Conservation (phyloP, 2,113 vertebrate genomes). For the Triplophysa siluroides region DNA sequence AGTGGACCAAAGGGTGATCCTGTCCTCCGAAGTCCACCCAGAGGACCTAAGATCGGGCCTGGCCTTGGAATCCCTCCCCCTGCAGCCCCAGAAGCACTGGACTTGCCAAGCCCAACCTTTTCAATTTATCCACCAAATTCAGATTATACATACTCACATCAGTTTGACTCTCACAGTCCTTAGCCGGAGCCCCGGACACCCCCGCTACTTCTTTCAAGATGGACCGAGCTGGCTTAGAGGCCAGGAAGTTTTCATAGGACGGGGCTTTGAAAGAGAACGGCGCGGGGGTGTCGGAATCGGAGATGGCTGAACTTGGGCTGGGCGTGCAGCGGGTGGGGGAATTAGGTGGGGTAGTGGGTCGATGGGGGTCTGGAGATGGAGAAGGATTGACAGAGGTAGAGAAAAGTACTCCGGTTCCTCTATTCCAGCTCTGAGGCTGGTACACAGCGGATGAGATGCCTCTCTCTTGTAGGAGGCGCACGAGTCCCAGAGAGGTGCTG, state of each 20-base stretch:
- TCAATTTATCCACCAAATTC: constrained; percentile 95
- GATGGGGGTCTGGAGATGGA: constrained; percentile 74
- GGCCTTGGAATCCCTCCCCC: constrained; percentile 30
- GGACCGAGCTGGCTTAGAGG: constrained; percentile 92
- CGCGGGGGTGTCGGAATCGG: constrained; percentile 62
- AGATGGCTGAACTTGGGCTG: neutral
- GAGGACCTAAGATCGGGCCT: constrained; percentile 72
- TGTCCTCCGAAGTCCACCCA: constrained; percentile 80
- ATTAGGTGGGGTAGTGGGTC: constrained; percentile 86
- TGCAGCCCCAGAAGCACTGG: constrained; percentile 69
- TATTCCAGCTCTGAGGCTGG: constrained; percentile 85
- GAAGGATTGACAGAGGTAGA: constrained; percentile 75
- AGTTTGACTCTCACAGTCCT: constrained; percentile 91
- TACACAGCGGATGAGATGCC: constrained; percentile 96
- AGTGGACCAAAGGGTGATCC: constrained; percentile 81
- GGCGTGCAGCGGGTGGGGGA: constrained; percentile 73
- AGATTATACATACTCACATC: constrained; percentile 94
- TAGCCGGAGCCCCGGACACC: constrained; percentile 74
- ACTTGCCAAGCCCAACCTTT: constrained; percentile 86
- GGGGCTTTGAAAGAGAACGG: constrained; percentile 92
- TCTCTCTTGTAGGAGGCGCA: constrained; percentile 93
- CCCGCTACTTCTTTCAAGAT: constrained; percentile 89
- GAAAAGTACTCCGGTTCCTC: constrained; percentile 69
- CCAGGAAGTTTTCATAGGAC: constrained; percentile 93
- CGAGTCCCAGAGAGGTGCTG: constrained; percentile 95